phyloP scores from a whole-genome alignment of 2,113 vertebrate genomes.

The Brachypodius melanocephalos region DNA sequence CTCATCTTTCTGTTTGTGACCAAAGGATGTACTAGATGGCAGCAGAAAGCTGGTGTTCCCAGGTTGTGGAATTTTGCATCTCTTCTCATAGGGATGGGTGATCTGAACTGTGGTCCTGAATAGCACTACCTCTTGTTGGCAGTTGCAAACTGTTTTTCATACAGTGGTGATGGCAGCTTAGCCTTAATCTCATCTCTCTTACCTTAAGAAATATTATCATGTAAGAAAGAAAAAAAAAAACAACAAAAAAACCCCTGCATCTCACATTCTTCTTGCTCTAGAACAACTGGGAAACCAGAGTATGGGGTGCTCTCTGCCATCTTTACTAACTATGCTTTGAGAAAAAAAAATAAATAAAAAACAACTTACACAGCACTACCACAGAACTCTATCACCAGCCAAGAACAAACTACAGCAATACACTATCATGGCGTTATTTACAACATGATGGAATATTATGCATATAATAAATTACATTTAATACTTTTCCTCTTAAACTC shows the following conservation, averaged over 20 bases:
- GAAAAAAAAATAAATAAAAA: neutral
- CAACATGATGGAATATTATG: neutral
- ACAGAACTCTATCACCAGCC: slow-evolving; percentile 47
- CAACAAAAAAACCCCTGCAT: neutral
- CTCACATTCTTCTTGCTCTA: neutral
- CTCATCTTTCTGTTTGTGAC: neutral
- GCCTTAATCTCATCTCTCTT: neutral
- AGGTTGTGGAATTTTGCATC: neutral
- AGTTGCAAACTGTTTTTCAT: neutral
- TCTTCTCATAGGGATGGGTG: neutral
- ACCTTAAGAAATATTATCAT: neutral
- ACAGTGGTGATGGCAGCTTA: neutral
- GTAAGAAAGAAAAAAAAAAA: neutral
- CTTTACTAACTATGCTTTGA: neutral
- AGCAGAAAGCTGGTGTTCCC: neutral
- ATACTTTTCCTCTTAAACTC: slow-evolving; percentile 48
- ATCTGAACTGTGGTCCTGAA: neutral
- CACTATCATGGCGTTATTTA: slow-evolving; percentile 46
- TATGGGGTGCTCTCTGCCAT: neutral
- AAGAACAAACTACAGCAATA: slow-evolving; percentile 33
- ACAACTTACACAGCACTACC: slow-evolving; percentile 2
- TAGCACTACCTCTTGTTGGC: neutral
- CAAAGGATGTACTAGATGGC: neutral
- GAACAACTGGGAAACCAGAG: neutral
- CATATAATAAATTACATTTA: slow-evolving; percentile 42